Conservation (phyloP, 2,113 vertebrate species). For the Nannobrachium achirus region DNA sequence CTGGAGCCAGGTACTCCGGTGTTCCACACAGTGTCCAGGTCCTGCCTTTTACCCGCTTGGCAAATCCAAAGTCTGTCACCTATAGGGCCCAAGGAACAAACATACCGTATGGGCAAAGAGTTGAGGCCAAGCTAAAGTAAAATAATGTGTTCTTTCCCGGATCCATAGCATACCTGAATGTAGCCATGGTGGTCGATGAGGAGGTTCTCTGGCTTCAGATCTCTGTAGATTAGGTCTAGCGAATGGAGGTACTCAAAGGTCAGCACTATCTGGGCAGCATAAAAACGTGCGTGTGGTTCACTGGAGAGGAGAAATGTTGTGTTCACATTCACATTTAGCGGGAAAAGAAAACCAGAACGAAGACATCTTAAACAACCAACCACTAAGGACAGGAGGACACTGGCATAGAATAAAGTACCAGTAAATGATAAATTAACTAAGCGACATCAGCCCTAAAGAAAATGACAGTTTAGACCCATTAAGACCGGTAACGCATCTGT, state of each 20-base stretch:
- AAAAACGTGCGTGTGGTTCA: constrained; percentile 98
- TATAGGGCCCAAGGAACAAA: constrained; percentile 50
- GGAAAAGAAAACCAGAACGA: background rate
- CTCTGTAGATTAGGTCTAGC: constrained; percentile 99
- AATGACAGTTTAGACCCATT: too few species aligned
- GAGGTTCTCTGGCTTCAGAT: constrained; percentile 99
- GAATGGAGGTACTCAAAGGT: constrained; percentile 99
- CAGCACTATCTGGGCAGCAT: constrained; percentile 98
- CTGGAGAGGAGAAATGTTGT: constrained; percentile 69
- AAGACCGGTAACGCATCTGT: too few species aligned
- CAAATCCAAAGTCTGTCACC: constrained; percentile 99
- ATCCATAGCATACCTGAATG: constrained; percentile 87
- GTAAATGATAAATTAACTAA: background rate
- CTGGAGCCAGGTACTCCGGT: constrained; percentile 96
- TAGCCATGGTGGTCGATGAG: constrained; percentile 98
- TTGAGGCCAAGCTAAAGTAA: background rate
- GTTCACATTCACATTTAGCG: background rate
- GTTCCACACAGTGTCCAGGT: constrained; percentile 99
- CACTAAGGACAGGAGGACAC: too few species aligned
- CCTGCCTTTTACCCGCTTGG: constrained; percentile 98
- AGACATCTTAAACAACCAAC: background rate
- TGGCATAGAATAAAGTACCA: background rate
- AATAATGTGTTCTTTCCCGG: background rate
- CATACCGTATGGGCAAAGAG: background rate
- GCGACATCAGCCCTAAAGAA: too few species aligned